phyloP scores from a whole-genome alignment of 92 coral and sea anemone species.

The Scolanthus callimorphus region DNA sequence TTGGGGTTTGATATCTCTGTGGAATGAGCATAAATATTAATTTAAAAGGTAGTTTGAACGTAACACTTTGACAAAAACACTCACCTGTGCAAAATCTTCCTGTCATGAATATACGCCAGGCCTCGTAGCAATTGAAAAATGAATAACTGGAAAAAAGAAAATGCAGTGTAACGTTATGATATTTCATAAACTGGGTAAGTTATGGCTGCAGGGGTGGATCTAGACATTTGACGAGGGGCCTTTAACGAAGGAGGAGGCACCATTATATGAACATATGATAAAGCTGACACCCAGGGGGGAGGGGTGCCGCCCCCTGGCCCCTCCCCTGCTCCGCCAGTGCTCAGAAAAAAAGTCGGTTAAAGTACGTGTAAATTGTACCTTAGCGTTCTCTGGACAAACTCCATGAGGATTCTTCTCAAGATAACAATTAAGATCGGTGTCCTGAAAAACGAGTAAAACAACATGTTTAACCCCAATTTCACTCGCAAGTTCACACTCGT shows the following conservation, averaged over 20 bases:
- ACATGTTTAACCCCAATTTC: too few species aligned
- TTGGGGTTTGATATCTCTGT: conserved; percentile 96
- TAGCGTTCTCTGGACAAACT: conserved; percentile 75
- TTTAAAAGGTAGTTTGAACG: neutral
- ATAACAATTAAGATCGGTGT: conserved; percentile 86
- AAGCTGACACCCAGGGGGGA: neutral
- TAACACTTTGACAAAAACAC: too few species aligned
- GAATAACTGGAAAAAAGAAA: conserved; percentile 58
- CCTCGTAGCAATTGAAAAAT: conserved; percentile 86
- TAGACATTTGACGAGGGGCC: too few species aligned
- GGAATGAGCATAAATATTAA: too few species aligned
- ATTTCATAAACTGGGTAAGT: too few species aligned
- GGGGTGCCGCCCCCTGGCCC: neutral
- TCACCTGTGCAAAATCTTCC: conserved; percentile 95
- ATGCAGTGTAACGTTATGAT: too few species aligned
- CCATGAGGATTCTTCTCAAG: conserved; percentile 93
- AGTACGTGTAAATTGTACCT: too few species aligned
- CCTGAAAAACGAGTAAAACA: conserved; percentile 38
- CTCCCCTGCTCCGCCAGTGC: neutral
- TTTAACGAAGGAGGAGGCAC: too few species aligned
- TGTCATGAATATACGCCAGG: conserved; percentile 83
- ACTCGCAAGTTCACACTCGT: too few species aligned
- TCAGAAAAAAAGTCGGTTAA: too few species aligned
- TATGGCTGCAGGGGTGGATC: too few species aligned
- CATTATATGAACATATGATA: too few species aligned